phyloP scores from a whole-genome alignment of 2,888 invertebrate genomes.

The Oxystoma pomonae region DNA sequence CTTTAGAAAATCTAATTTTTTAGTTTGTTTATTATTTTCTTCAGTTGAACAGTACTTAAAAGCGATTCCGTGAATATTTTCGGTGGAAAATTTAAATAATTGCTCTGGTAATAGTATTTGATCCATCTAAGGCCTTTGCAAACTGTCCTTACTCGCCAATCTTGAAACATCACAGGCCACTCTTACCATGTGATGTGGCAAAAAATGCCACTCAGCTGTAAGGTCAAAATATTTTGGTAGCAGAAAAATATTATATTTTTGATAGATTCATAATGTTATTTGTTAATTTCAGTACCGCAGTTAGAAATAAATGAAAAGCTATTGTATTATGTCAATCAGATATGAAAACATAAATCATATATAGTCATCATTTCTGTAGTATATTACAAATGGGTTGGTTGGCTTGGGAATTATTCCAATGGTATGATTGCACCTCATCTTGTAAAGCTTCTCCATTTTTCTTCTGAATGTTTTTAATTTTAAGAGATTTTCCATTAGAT shows the following conservation, averaged over 20 bases:
- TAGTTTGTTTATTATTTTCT: neutral
- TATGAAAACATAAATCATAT: neutral
- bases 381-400: too few relatives aligned
- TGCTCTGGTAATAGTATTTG: neutral
- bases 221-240: neutral
- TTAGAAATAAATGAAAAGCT: neutral
- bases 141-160: neutral
- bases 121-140: neutral
- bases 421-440: neutral
- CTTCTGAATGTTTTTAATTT: too few relatives aligned
- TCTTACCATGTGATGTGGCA: neutral
- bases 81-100: neutral
- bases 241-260: neutral
- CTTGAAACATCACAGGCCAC: neutral
- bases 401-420: neutral
- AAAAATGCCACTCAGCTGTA: neutral
- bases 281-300: neutral
- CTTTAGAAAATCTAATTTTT: too few relatives aligned
- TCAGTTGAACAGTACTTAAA: neutral
- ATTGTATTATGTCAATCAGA: neutral
- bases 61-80: neutral
- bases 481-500: too few relatives aligned
- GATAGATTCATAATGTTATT: neutral
- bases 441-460: too few relatives aligned
- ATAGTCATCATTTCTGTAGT: neutral